Percentiles rank a stretch among this genome's conserved stretches.
Evolutionary conservation across 2,113 vertebrate genomes (phyloP).

Genomic region (Polyodon spathula): DNA sequence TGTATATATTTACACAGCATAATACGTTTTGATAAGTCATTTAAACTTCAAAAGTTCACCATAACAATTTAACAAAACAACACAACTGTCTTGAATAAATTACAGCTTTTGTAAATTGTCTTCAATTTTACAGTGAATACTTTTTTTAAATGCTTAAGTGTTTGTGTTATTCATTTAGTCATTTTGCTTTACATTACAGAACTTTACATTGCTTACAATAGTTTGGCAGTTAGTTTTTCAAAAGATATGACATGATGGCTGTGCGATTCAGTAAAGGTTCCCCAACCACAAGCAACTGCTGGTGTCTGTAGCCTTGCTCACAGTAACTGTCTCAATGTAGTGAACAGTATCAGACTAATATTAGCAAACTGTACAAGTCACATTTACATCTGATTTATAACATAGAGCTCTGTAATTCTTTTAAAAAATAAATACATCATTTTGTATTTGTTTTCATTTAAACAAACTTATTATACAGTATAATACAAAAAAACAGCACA

Average conservation of each 20-base stretch:
- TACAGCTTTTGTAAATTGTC: slow-evolving; percentile 94
- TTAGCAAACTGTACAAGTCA: slow-evolving; percentile 96
- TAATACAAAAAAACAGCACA: slow-evolving; percentile 61
- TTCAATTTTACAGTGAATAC: slow-evolving; percentile 92
- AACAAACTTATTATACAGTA: slow-evolving; percentile 74
- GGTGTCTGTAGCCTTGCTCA: slow-evolving; percentile 87
- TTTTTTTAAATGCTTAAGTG: slow-evolving; percentile 89
- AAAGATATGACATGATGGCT: slow-evolving; percentile 94
- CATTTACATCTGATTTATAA: slow-evolving; percentile 94
- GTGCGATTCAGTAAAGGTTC: slow-evolving; percentile 75
- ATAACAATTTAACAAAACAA: slow-evolving; percentile 74
- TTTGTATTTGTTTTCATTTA: slow-evolving; percentile 69
- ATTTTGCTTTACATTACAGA: slow-evolving; percentile 82
- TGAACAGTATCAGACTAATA: slow-evolving; percentile 84
- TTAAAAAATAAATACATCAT: slow-evolving; percentile 96
- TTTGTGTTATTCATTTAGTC: slow-evolving; percentile 67
- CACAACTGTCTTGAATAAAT: slow-evolving; percentile 95
- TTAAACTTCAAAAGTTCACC: slow-evolving; percentile 96
- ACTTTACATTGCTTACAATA: slow-evolving; percentile 91
- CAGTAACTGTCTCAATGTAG: slow-evolving; percentile 92
- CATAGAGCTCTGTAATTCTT: slow-evolving; percentile 48
- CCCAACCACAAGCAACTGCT: slow-evolving; percentile 85
- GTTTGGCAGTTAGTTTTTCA: slow-evolving; percentile 92
- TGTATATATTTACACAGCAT: slow-evolving; percentile 96
- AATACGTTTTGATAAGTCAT: slow-evolving; percentile 77